Evolutionary conservation across 2,113 vertebrate species (phyloP).

Genomic region (Tor tambroides): DNA sequence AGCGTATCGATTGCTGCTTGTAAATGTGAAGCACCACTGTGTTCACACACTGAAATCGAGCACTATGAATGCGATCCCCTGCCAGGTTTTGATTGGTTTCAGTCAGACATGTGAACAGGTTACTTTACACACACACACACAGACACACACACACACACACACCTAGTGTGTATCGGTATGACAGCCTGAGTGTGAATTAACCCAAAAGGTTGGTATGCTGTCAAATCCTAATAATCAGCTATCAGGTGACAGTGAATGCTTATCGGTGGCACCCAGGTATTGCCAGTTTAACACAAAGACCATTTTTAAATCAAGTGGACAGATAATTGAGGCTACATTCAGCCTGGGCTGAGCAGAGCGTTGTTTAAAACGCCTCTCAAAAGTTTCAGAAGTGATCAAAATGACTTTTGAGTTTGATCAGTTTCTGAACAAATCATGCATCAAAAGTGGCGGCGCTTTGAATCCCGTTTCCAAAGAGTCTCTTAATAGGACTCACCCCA

Average conservation of each 20-base stretch:
- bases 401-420: conserved; percentile 32
- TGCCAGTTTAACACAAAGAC: conserved; percentile 18
- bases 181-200: conserved; percentile 21
- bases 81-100: conserved; percentile 21
- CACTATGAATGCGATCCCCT: background rate
- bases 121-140: background rate
- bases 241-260: conserved; percentile 24
- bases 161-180: no score
- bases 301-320: conserved; percentile 2
- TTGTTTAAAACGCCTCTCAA: conserved; percentile 8
- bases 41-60: conserved; percentile 26
- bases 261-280: conserved; percentile 30
- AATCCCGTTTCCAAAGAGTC: conserved; percentile 39
- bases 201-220: conserved; percentile 6
- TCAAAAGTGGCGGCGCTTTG: conserved; percentile 10
- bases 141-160: no score
- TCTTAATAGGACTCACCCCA: conserved; percentile 43
- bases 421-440: conserved; percentile 29
- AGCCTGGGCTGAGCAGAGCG: background rate
- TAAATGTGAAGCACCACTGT: conserved; percentile 14
- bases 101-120: background rate
- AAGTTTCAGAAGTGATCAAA: conserved; percentile 36
- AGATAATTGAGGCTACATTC: background rate
- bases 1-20: conserved; percentile 32
- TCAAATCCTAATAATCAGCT: conserved; percentile 27